Conservation (phyloP, 1,140 invertebrate species). For the Platyura marginata region DNA sequence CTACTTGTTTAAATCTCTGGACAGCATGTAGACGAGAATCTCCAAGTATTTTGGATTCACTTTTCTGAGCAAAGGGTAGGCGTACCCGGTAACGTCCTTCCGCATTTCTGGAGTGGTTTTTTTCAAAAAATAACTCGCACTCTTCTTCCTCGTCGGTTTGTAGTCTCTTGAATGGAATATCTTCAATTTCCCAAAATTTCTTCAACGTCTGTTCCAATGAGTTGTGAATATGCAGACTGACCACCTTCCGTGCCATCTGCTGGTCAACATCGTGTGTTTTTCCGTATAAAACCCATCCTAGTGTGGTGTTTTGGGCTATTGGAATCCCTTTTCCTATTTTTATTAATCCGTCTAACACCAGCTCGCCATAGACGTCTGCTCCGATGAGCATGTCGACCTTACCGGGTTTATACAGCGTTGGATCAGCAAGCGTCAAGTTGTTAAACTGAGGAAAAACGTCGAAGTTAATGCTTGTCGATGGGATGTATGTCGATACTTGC, state of each 20-base stretch:
- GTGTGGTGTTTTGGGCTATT: background rate
- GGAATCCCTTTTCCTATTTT: background rate
- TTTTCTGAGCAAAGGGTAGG: background rate
- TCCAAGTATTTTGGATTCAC: background rate
- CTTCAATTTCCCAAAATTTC: background rate
- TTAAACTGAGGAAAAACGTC: too few relatives aligned
- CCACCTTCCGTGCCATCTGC: background rate
- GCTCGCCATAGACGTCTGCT: background rate
- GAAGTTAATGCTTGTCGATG: too few relatives aligned
- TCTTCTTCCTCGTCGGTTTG: background rate
- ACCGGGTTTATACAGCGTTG: too few relatives aligned
- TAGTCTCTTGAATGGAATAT: background rate
- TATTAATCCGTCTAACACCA: background rate
- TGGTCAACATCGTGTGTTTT: background rate
- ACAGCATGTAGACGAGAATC: background rate
- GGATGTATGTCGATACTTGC: too few relatives aligned
- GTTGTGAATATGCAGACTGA: background rate
- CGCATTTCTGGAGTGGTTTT: background rate
- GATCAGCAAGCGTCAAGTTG: background rate
- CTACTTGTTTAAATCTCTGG: background rate
- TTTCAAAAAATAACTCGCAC: background rate
- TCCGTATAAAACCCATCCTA: background rate
- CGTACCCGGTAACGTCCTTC: background rate
- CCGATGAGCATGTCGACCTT: background rate
- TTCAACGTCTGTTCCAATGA: background rate